Conservation (phyloP, 2,797 vertebrate genomes). For the Myotis pilosus region DNA sequence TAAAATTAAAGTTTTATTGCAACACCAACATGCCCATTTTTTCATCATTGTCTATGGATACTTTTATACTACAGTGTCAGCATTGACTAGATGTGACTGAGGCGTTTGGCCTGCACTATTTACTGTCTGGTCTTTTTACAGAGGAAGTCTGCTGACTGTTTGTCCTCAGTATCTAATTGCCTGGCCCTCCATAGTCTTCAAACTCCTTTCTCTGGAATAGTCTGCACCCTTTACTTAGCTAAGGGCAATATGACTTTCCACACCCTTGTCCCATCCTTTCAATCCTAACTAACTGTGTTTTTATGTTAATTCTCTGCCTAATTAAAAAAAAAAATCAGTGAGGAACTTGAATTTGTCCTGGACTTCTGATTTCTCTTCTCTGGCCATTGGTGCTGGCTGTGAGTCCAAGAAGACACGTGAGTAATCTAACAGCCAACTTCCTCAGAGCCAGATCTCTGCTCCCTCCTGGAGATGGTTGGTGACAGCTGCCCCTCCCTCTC, state of each 20-base stretch:
- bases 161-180: background rate
- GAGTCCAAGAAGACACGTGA: background rate
- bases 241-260: background rate
- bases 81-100: background rate
- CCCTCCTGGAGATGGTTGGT: background rate
- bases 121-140: background rate
- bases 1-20: background rate
- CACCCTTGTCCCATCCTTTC: background rate
- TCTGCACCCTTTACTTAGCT: background rate
- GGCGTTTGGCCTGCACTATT: background rate
- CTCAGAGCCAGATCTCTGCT: background rate
- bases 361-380: background rate
- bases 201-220: background rate
- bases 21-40: background rate
- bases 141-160: background rate
- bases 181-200: background rate
- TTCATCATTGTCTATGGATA: background rate
- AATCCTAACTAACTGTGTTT: background rate
- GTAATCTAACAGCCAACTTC: slow-evolving; percentile 6
- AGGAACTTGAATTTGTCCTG: background rate
- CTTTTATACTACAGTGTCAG: background rate
- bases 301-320: background rate
- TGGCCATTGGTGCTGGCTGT: background rate
- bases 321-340: background rate
- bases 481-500: background rate